Percentiles rank a stretch among this genome's conserved stretches.
These are phyloP conservation scores for Macrotis lagotis DNA, from an alignment of 2,113 vertebrate species.

Conservation along the genomic window DNA sequence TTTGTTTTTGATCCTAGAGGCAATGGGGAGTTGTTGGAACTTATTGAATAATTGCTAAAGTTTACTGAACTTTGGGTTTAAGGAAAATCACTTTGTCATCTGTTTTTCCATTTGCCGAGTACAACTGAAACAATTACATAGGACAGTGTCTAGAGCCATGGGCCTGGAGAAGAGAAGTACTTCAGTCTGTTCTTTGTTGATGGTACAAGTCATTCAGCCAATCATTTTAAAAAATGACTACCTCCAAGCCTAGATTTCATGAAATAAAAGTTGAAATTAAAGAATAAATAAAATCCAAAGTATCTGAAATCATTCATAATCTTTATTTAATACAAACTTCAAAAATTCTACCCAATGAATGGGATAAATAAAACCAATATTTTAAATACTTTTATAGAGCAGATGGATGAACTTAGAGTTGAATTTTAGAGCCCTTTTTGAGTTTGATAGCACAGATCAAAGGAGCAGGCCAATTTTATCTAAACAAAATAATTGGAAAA, in stretches of 20 bases:
- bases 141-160: not conserved
- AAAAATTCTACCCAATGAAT: not conserved
- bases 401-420: not conserved
- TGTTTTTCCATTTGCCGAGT: not conserved
- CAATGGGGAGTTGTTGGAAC: accelerated
- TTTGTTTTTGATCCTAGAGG: not conserved
- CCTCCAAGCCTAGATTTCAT: not conserved
- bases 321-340: not conserved
- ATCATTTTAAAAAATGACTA: not conserved
- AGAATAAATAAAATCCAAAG: not conserved
- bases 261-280: not conserved
- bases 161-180: not conserved
- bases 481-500: no score
- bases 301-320: no score
- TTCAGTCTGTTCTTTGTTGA: not conserved
- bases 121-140: not conserved
- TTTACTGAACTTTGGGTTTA: not conserved
- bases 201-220: not conserved
- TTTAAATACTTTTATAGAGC: not conserved
- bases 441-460: not conserved
- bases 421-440: not conserved
- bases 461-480: no score
- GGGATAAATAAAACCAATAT: not conserved
- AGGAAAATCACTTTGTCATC: not conserved
- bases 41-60: not conserved